phyloP scores from a whole-genome alignment of 2,888 invertebrate genomes.

The Folsomia manolachei region DNA sequence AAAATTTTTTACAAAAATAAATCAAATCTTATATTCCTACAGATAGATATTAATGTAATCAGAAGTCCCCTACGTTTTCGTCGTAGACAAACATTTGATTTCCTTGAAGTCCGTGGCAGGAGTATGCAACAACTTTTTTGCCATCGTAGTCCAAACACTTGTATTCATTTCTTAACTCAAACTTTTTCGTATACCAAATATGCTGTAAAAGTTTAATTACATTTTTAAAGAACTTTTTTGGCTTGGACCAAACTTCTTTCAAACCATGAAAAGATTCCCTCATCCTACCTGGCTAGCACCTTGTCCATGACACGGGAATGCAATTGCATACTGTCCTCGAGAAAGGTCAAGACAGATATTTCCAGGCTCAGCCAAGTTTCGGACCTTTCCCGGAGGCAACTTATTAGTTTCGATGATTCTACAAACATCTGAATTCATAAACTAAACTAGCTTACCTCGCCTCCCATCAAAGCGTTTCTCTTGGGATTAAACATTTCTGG shows the following conservation, averaged over 20 bases:
- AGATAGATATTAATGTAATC: not conserved
- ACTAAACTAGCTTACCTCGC: slow-evolving; percentile 10
- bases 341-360: slow-evolving; percentile 13
- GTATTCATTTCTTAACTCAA: not conserved
- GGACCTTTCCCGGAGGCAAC: too few species aligned
- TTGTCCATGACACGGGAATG: not conserved
- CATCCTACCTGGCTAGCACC: slow-evolving; percentile 4
- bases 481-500: slow-evolving; percentile 7
- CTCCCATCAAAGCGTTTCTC: slow-evolving; percentile 8
- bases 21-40: not conserved
- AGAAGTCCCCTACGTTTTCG: not conserved
- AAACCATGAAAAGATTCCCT: not conserved
- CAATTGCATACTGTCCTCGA: not conserved
- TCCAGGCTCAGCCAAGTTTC: not conserved
- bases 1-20: slow-evolving; percentile 11
- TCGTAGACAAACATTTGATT: slow-evolving; percentile 6
- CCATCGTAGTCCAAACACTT: slow-evolving; percentile 10
- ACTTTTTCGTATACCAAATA: slow-evolving; percentile 13
- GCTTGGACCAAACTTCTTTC: too few species aligned
- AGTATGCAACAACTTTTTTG: not conserved
- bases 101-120: not conserved
- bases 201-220: not conserved
- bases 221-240: not conserved
- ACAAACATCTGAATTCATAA: not conserved
- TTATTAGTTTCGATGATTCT: too few species aligned